A percentile compares a stretch with the other conserved stretches of the same genome.
Evolutionary conservation across 1,140 invertebrate species (phyloP).

Genomic region (Heliconius melpomene): DNA sequence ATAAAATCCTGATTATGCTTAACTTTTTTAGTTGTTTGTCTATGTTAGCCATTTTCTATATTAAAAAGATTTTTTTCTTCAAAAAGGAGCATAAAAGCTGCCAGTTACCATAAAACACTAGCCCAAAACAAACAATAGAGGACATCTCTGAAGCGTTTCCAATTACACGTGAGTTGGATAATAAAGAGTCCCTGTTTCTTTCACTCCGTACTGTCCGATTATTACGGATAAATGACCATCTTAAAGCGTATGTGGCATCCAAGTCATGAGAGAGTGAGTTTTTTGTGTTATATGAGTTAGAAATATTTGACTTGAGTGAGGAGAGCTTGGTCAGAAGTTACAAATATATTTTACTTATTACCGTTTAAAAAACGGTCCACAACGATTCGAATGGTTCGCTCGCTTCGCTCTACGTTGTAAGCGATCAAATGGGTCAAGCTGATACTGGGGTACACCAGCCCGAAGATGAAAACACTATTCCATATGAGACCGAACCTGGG

Average conservation of each 20-base stretch:
- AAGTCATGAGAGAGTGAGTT: slow-evolving; percentile 34
- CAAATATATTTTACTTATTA: too few species aligned
- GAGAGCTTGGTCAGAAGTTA: too few species aligned
- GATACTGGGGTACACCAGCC: too few species aligned
- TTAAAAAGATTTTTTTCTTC: neutral
- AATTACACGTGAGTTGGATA: slow-evolving; percentile 71
- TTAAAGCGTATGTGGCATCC: slow-evolving; percentile 53
- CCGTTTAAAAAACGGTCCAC: too few species aligned
- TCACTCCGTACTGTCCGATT: slow-evolving; percentile 68
- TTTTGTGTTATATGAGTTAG: neutral
- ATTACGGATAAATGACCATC: slow-evolving; percentile 77
- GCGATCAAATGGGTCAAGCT: too few species aligned
- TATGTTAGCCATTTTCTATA: neutral
- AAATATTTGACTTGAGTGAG: neutral
- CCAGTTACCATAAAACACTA: slow-evolving; percentile 7
- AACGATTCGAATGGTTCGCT: too few species aligned
- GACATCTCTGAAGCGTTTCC: slow-evolving; percentile 55
- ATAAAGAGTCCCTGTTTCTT: slow-evolving; percentile 66
- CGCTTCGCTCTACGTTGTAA: too few species aligned
- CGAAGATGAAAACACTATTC: too few species aligned
- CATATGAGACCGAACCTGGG: too few species aligned
- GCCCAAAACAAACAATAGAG: slow-evolving; percentile 16
- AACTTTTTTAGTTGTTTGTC: neutral
- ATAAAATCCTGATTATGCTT: too few species aligned
- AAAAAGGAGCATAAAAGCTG: neutral